Conservation (phyloP, 2,888 invertebrate genomes). For the Tupiocoris notatus region DNA sequence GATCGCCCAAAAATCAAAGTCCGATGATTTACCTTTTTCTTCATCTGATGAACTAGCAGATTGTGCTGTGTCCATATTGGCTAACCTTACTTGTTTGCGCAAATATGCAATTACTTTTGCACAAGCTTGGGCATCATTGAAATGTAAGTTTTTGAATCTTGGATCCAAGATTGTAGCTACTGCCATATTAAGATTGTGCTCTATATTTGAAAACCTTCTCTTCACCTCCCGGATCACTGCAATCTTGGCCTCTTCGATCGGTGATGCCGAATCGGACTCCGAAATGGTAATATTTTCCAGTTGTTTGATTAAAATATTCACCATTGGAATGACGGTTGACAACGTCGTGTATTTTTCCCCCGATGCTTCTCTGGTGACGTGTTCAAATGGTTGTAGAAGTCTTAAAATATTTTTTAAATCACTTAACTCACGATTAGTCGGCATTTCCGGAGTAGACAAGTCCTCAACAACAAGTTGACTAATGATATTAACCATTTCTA, state of each 20-base stretch:
- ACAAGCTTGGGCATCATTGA: slow-evolving; percentile 14
- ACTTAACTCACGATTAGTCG: not conserved
- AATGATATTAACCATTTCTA: not conserved
- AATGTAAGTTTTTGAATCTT: slow-evolving; percentile 13
- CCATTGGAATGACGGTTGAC: slow-evolving; percentile 14
- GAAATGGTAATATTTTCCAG: not conserved
- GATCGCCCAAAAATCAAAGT: slow-evolving; percentile 27
- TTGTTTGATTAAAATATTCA: not conserved
- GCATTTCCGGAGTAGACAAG: slow-evolving; percentile 21
- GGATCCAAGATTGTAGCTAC: slow-evolving; percentile 21
- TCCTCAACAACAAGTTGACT: slow-evolving; percentile 24
- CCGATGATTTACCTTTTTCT: not conserved
- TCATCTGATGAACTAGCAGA: slow-evolving; percentile 21
- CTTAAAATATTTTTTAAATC: not conserved
- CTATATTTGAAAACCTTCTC: not conserved
- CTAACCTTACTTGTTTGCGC: not conserved
- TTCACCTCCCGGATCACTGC: not conserved
- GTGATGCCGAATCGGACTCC: not conserved
- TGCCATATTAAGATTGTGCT: slow-evolving; percentile 12
- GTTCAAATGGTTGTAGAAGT: slow-evolving; percentile 23
- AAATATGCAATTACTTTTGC: slow-evolving; percentile 8
- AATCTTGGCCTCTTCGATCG: not conserved
- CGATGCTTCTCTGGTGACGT: not conserved
- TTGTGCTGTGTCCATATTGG: too few species aligned
- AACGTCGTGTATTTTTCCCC: slow-evolving; percentile 13